phyloP scores from a whole-genome alignment of 1,140 invertebrate species.

The Pissodes strobi region DNA sequence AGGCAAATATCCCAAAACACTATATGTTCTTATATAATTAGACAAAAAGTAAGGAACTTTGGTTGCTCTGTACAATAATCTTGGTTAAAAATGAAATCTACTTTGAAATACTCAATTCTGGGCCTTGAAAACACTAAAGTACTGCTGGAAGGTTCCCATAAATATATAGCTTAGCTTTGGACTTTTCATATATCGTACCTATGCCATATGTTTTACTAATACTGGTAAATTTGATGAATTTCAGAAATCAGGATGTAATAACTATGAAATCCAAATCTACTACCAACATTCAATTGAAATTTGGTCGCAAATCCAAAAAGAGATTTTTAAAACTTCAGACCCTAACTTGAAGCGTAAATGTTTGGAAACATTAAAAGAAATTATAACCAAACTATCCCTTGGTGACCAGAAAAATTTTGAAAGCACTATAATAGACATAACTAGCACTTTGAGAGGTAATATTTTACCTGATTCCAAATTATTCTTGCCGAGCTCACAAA shows the following conservation, averaged over 20 bases:
- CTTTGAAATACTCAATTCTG: too few species aligned
- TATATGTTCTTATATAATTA: too few species aligned
- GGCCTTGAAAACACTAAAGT: too few species aligned
- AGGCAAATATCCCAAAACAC: too few species aligned
- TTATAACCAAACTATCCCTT: slow-evolving; percentile 51
- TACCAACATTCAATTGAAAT: slow-evolving; percentile 51
- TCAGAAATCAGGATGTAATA: slow-evolving; percentile 41
- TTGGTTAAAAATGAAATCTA: too few species aligned
- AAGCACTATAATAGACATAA: slow-evolving; percentile 27
- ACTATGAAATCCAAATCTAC: slow-evolving; percentile 35
- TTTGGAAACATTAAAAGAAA: slow-evolving; percentile 53
- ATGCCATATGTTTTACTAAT: too few species aligned
- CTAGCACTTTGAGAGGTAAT: slow-evolving; percentile 51
- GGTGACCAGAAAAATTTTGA: slow-evolving; percentile 28
- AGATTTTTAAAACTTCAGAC: slow-evolving; percentile 57
- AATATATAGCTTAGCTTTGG: too few species aligned
- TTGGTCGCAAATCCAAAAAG: slow-evolving; percentile 55
- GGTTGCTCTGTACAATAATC: too few species aligned
- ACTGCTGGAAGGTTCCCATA: too few species aligned
- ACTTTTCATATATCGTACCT: too few species aligned
- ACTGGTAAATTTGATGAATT: too few species aligned
- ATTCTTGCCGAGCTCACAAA: slow-evolving; percentile 59
- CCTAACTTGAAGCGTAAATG: slow-evolving; percentile 58
- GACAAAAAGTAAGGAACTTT: too few species aligned
- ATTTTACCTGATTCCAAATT: slow-evolving; percentile 56